A percentile compares a stretch with the other conserved stretches of the same genome.
These are phyloP conservation scores for Netelia melanura DNA, from an alignment of 2,888 invertebrate species.

Conservation along the genomic window DNA sequence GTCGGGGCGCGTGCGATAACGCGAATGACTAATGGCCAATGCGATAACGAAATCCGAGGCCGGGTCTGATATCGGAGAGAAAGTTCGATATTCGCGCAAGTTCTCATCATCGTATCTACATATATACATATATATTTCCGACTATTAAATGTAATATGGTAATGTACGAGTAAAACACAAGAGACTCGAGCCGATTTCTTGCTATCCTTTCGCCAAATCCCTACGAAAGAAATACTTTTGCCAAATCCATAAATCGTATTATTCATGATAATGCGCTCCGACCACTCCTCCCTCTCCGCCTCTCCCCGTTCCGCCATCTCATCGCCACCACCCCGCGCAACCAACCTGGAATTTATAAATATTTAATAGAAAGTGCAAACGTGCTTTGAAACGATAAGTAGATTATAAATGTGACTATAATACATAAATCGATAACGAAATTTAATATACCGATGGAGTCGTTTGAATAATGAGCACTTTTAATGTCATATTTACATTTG, in stretches of 20 bases:
- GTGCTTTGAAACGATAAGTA: conserved; percentile 45
- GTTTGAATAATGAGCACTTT: conserved; percentile 39
- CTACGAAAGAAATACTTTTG: conserved; percentile 30
- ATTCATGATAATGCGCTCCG: conserved; percentile 34
- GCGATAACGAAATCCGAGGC: conserved; percentile 53
- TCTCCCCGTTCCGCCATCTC: neutral
- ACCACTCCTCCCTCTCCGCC: neutral
- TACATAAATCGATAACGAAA: conserved; percentile 39
- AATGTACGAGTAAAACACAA: neutral
- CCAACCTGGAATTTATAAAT: conserved; percentile 36
- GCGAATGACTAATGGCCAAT: conserved; percentile 53
- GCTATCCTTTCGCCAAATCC: conserved; percentile 7
- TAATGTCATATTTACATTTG: neutral
- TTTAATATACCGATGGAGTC: conserved; percentile 14
- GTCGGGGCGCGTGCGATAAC: conserved; percentile 39
- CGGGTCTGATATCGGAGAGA: conserved; percentile 42
- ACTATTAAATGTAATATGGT: conserved; percentile 6
- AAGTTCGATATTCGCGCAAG: conserved; percentile 46
- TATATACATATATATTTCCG: conserved; percentile 20
- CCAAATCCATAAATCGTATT: conserved; percentile 29
- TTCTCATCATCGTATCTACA: conserved; percentile 1
- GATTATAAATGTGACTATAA: conserved; percentile 46
- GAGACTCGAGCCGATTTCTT: neutral
- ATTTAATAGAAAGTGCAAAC: conserved; percentile 49
- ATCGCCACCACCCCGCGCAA: too few relatives aligned